A percentile compares a stretch with the other conserved stretches of the same genome.
Evolutionary conservation across 2,113 vertebrate genomes (phyloP).

Genomic region (sheep (Ovis aries)): ARS-UI_Ramb_v3.0 NC_056072.1:19275501-19276000

Average conservation of each 20-base stretch:
- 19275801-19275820: too few relatives aligned
- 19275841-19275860: background rate
- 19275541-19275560: background rate
- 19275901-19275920: background rate
- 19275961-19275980: background rate
- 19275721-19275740: background rate
- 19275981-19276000: background rate
- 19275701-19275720: background rate
- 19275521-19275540: background rate
- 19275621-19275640: background rate
- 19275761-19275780: background rate
- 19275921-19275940: rapidly evolving
- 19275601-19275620: background rate
- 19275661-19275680: background rate
- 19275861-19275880: background rate
- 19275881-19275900: background rate
- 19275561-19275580: background rate
- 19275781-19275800: background rate
- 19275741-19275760: background rate
- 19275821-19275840: rapidly evolving
- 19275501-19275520: background rate
- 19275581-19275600: rapidly evolving
- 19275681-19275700: background rate
- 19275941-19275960: background rate
- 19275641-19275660: background rate